phyloP scores from a whole-genome alignment of 2,888 invertebrate genomes.

The Chalcosyrphus nemorum region DNA sequence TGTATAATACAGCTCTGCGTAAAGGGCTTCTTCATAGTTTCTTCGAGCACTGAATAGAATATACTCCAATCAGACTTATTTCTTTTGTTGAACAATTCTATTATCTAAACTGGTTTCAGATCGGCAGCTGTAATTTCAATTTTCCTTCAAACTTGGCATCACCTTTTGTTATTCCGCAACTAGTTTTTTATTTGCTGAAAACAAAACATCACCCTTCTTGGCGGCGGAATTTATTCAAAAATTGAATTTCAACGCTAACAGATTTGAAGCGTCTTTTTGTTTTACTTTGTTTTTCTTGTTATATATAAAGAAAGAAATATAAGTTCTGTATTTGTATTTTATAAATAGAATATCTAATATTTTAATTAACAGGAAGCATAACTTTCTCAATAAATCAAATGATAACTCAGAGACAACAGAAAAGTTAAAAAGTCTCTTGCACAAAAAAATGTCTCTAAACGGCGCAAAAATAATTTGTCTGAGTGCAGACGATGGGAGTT shows the following conservation, averaged over 20 bases:
- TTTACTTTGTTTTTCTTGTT: not conserved
- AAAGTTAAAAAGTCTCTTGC: not conserved
- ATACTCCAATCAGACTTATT: too few species aligned
- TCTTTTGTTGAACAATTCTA: too few species aligned
- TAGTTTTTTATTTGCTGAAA: conserved; percentile 20
- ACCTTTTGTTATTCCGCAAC: conserved; percentile 9
- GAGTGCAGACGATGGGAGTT: conserved; percentile 68
- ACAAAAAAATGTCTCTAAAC: conserved; percentile 77
- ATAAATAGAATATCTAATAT: not conserved
- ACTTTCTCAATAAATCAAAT: not conserved
- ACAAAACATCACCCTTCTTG: conserved; percentile 12
- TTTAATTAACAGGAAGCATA: not conserved
- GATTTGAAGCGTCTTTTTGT: conserved; percentile 21
- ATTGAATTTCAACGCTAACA: conserved; percentile 61
- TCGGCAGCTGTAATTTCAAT: too few species aligned
- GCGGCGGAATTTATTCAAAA: conserved; percentile 67
- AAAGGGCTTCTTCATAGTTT: too few species aligned
- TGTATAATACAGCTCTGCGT: too few species aligned
- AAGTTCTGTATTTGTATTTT: not conserved
- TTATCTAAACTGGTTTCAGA: too few species aligned
- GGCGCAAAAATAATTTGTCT: conserved; percentile 78
- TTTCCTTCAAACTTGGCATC: conserved; percentile 19
- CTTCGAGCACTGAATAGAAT: too few species aligned
- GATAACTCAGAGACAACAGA: not conserved
- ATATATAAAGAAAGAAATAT: not conserved